Base-by-base conservation (phyloP, 2,888 invertebrate species). In the Euzophera pinguis region DNA sequence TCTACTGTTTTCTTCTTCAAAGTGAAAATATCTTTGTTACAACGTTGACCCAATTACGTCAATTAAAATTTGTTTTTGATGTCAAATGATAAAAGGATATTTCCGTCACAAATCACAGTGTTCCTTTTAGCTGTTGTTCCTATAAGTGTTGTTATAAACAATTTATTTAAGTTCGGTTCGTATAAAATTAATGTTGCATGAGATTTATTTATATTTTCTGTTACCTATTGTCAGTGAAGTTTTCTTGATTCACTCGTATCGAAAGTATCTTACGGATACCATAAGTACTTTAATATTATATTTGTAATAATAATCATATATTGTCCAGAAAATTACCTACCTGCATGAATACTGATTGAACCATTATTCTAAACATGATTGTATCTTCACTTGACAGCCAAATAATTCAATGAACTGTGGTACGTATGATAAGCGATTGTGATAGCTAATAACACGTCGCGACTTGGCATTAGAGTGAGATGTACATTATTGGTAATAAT, bases 341-440 rank as follows among this genome's bases (percentile, higher is more conserved):
- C n/a, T n/a, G n/a, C 12, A 45, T 32, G 13, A 29, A 29, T 45
- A 13, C 13, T 45, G 9, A 14, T 32, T 9, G 35, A 13, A 35
- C 34, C 29, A 16, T 17, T 10, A 35, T 35, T 35, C 17, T 35
- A 47, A 16, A 32, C 45, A 9, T 32, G 29, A 32, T 45, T 45
- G 29, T 13, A 45, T 45, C 1, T 42, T 42, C 17, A 13, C 32
- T 45, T 45, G 45, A 45, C 13, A 45, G 32, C 14, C 7, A 29
- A 45, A 45, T 45, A 13, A 45, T 12, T 29, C 45, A 45, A 14
- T 45, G 45, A 45, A 45, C 45, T 45, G 45, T 45, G n/a, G 29
- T 29, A 45, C 29, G 29, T 29, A 45, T 29, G 32, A 45, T 45
- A 45, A 45, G 45, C 29, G 13, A 14, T 41, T 13, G 10, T 32